Base-by-base conservation (phyloP, 2,113 vertebrate species). In the Tringa solitaria region DNA sequence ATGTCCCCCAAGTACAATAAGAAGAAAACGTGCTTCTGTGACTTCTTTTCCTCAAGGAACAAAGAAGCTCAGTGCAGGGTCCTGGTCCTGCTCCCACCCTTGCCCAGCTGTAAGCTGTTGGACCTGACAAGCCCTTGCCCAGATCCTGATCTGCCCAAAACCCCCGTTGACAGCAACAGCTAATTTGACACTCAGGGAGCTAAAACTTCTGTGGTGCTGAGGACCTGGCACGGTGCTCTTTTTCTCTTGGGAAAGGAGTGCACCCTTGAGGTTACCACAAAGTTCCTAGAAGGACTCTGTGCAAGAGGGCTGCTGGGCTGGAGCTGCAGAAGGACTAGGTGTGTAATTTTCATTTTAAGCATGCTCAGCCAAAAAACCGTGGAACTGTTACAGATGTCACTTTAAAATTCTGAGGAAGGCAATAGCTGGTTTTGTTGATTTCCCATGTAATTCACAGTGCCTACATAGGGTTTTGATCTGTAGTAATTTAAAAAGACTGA, bases 211-310 rank as follows among this genome's bases (percentile, higher is more conserved):
- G 41, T 77, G 7, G 18, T 68, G 39, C 17, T 68, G 24, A 83
- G 39, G 7, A 19, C 8, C 4, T 45, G 12, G 14, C 8, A 27
- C 0, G 0, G 21, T 39, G 20, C 7, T 77, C 4, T 63, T 51
- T 77, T 83, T 24, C 11, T n/a, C 27, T 70, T 10, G 14, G 50
- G 41, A 53, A 73, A 79, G 39, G 12, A 83, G 6, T 2, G 3
- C 1, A 1, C 9, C 68, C 23, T 46, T 12, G 39, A 80, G 41
- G 20, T n/a, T 65, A 41, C 15, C 23, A 26, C 3, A 2, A 27
- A n/a, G 5, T 20, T 70, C 13, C 48, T 14, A 6, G n/a, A 39
- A 46, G 17, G 20, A 8, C 8, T 82, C 28, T 54, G 23, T 56
- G 45, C 32, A 46, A 61, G 45, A 48, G 9, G 19, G 10, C 4